These are phyloP conservation scores for Scomber colias DNA, from an alignment of 2,113 vertebrate genomes.

Conservation along the genomic window DNA sequence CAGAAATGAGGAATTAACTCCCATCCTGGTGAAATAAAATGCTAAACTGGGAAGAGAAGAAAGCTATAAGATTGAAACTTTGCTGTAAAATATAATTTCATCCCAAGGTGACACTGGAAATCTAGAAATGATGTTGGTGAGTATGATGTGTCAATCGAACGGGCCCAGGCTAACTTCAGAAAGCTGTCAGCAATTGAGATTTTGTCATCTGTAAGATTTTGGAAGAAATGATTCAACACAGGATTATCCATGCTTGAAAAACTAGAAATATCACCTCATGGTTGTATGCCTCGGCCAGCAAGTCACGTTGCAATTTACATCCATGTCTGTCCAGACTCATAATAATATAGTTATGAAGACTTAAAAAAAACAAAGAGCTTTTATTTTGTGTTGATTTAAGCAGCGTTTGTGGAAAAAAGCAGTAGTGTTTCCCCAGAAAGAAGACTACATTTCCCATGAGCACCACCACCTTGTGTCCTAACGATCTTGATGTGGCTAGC, in stretches of 20 bases:
- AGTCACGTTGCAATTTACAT: too few species aligned
- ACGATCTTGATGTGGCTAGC: too few species aligned
- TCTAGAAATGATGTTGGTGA: background rate
- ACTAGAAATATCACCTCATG: background rate
- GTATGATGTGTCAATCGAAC: background rate
- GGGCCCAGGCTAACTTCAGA: background rate
- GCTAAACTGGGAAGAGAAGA: too few species aligned
- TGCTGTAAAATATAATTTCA: background rate
- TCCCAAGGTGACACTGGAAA: background rate
- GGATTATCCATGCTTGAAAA: constrained; percentile 13
- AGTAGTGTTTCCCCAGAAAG: too few species aligned
- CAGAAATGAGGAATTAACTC: constrained; percentile 19
- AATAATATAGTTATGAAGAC: too few species aligned
- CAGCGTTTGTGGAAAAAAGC: too few species aligned
- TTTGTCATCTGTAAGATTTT: constrained; percentile 31
- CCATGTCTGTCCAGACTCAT: too few species aligned
- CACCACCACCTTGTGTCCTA: too few species aligned
- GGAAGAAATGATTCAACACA: constrained; percentile 24
- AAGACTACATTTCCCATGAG: too few species aligned
- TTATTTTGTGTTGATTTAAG: too few species aligned
- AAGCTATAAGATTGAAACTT: background rate
- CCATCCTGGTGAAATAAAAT: background rate
- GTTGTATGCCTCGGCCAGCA: too few species aligned
- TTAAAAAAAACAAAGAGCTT: too few species aligned
- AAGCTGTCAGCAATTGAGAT: constrained; percentile 5